Base-by-base conservation (phyloP, 2,797 vertebrate genomes). In the Brachyalestes nurse region DNA sequence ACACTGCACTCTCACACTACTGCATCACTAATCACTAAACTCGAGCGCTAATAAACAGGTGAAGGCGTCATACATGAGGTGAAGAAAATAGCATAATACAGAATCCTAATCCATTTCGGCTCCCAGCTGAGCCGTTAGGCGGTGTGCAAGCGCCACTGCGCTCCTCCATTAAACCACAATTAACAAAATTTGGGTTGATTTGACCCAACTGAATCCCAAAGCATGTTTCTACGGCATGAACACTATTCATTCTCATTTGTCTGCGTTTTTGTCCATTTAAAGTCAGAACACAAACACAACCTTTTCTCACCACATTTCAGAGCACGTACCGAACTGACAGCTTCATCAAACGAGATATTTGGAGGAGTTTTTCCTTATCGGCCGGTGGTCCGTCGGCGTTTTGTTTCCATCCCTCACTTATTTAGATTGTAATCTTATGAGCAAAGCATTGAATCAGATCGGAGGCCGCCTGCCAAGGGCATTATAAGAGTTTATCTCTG, bases 161-260 rank as follows among this genome's bases (percentile, higher is more conserved):
- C 58, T 60, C 23, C 60, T 73, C 49, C 58, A 61, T 78, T 78
- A 72, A 77, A 81, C 17, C 49, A 53, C 70, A 80, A 81, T 81
- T 72, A 83, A 84, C 77, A 45, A 74, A 78, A 62, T 58, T 62
- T 66, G 61, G 49, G 25, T 28, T 75, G 78, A 90, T 89, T 86
- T 86, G 86, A 87, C 86, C 85, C 79, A 79, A 77, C 81, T 53
- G 82, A 90, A 82, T 90, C 89, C 85, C 88, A 85, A 87, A 86
- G 77, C 87, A 84, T 86, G 88, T 88, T 91, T 92, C 91, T 91
- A 85, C 89, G 89, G 88, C 86, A 51, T 87, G 34, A 89, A 89
- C 83, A 79, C 88, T 90, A 91, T 93, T 93, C 90, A 87, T 91
- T 90, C 88, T 90, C 85, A 91, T 92, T 92, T 92, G 87, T 89